Base-by-base conservation (phyloP, 2,113 vertebrate species). In the Chaetops frenatus region DNA sequence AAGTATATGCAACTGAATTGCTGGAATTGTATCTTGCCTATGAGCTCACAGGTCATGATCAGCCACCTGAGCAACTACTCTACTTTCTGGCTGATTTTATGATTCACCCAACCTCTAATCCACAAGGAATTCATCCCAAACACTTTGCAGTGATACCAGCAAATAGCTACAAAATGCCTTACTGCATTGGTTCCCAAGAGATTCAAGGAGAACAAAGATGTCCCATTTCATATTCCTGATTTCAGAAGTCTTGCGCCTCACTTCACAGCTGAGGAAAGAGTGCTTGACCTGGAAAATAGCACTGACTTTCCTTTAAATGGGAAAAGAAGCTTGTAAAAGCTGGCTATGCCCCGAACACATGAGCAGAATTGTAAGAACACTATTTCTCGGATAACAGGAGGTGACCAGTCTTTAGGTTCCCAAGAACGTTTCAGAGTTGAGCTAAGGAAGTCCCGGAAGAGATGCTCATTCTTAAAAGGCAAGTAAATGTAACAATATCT, bases 371-470 rank as follows among this genome's bases (percentile, higher is more conserved):
- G 0, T 23, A 81, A 91, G 51, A 8, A 87, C 0, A 0, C 12
- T 58, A 3, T 72, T 91, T 70, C 93, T 80, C 10, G 0, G 58
- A 25, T 62, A 94, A 83, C 31, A 65, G 69, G 40, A 90, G 40
- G 58, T 61, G 62, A 82, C 42, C 20, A 29, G 24, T 17, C 58
- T 61, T 57, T 10, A 80, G 21, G 24, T 23, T 88, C 58, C 74
- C 60, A 79, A 58, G 64, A 93, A 57, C n/a, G 38, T 51, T 76
- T 91, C 57, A 40, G 81, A 74, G 58, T 73, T 89, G 61, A 91
- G 66, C 47, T 58, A 61, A 86, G 33, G 3, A 83, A 84, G 61
- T 93, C 94, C 87, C 92, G 77, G 73, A 88, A 95, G 94, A 85
- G 47, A 89, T 71, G 64, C 31, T 81, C 1, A 9, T 71, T 86